phyloP scores from a whole-genome alignment of 2,888 invertebrate species.

The Acleris holmiana region DNA sequence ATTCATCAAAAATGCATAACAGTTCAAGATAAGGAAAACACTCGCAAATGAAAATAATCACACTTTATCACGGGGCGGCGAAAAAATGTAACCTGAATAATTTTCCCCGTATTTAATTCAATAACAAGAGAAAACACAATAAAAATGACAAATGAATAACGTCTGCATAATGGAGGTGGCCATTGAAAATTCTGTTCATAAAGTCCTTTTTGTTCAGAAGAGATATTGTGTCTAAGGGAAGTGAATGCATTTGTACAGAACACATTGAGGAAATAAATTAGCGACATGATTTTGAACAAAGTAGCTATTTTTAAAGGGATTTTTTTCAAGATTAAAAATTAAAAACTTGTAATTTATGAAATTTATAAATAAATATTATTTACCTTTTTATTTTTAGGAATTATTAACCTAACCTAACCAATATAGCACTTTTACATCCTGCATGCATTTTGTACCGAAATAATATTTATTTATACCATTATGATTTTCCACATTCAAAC shows the following conservation, averaged over 20 bases:
- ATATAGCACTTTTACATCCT: too few relatives aligned
- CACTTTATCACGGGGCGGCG: slow-evolving; percentile 14
- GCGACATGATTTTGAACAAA: too few relatives aligned
- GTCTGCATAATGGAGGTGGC: slow-evolving; percentile 31
- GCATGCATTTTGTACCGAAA: too few relatives aligned
- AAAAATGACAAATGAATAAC: slow-evolving; percentile 35
- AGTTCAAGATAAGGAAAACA: slow-evolving; percentile 6
- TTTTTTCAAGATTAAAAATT: too few relatives aligned
- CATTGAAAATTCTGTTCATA: slow-evolving; percentile 8
- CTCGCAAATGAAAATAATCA: slow-evolving; percentile 15
- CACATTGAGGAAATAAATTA: background rate
- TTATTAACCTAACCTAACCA: too few relatives aligned
- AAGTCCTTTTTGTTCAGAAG: slow-evolving; percentile 15
- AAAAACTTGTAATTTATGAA: too few relatives aligned
- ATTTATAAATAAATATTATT: too few relatives aligned
- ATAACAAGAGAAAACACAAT: slow-evolving; percentile 29
- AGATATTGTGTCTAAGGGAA: background rate
- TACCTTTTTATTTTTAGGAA: too few relatives aligned
- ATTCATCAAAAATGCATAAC: slow-evolving; percentile 4
- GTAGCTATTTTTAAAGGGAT: too few relatives aligned
- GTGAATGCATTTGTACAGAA: background rate
- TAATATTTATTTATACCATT: too few relatives aligned
- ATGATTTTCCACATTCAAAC: too few relatives aligned
- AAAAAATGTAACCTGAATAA: slow-evolving; percentile 25
- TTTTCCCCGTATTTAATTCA: slow-evolving; percentile 32